These are phyloP conservation scores for Lontra canadensis DNA, from an alignment of 2,113 vertebrate genomes.

Conservation along the genomic window DNA sequence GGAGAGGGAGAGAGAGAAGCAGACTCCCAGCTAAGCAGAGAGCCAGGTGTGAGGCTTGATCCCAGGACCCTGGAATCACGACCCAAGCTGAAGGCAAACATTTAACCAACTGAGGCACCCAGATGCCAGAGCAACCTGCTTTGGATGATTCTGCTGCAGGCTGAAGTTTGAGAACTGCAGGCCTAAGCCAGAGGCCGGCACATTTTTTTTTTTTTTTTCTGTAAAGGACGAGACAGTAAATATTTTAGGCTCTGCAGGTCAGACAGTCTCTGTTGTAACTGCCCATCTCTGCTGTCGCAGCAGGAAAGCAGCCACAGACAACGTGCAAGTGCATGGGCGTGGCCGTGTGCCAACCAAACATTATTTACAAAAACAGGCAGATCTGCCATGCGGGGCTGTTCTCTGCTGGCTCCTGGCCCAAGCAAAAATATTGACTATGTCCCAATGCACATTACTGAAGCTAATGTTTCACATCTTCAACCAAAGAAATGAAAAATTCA, in stretches of 20 bases:
- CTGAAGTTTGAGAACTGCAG: background rate
- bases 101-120: too few relatives aligned
- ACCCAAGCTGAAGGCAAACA: too few relatives aligned
- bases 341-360: background rate
- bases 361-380: background rate
- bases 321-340: rapidly evolving
- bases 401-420: background rate
- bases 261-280: background rate
- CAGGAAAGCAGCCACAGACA: background rate
- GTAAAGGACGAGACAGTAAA: background rate
- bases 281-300: background rate
- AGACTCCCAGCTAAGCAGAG: too few relatives aligned
- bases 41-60: too few relatives aligned
- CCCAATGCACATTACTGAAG: background rate
- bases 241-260: background rate
- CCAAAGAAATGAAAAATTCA: conserved; percentile 24
- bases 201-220: background rate
- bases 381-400: background rate
- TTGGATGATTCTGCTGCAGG: background rate
- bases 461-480: background rate
- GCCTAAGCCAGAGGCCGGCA: background rate
- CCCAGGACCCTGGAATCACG: too few relatives aligned
- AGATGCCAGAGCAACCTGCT: background rate
- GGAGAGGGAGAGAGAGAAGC: too few relatives aligned
- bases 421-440: background rate